Percentiles rank a stretch among this genome's conserved stretches.
Conservation (phyloP, 2,888 invertebrate species). For the Drosophila formosana region DNA sequence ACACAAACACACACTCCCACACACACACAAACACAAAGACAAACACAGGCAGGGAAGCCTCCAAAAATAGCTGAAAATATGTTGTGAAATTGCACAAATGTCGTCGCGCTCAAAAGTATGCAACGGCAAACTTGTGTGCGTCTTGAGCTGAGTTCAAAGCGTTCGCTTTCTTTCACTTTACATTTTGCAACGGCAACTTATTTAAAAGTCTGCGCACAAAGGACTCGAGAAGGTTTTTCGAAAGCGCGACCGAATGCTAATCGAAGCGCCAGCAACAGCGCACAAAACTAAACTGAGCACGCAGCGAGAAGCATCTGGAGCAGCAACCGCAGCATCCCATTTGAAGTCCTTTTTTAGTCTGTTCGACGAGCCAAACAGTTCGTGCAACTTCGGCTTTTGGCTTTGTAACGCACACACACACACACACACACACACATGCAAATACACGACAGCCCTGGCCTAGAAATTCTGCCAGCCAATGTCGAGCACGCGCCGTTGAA, state of each 20-base stretch:
- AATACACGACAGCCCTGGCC: slow-evolving; percentile 68
- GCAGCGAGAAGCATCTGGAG: slow-evolving; percentile 45
- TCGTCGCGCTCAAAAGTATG: slow-evolving; percentile 54
- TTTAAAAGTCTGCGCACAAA: slow-evolving; percentile 47
- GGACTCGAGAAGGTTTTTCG: slow-evolving; percentile 7
- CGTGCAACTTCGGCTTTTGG: slow-evolving; percentile 49
- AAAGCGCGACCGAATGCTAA: slow-evolving; percentile 40
- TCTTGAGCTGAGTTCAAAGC: slow-evolving; percentile 28
- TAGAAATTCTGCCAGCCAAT: slow-evolving; percentile 64
- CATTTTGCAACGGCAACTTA: slow-evolving; percentile 27
- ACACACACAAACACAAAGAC: slow-evolving; percentile 9
- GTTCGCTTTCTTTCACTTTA: slow-evolving; percentile 40
- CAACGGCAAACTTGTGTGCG: slow-evolving; percentile 22
- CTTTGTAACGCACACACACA: slow-evolving; percentile 13
- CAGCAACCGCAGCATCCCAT: slow-evolving; percentile 47
- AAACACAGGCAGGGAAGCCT: slow-evolving; percentile 21
- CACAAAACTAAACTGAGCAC: slow-evolving; percentile 75
- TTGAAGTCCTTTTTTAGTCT: slow-evolving; percentile 48
- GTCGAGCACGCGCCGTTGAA: slow-evolving; percentile 59
- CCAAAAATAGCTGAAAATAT: slow-evolving; percentile 53
- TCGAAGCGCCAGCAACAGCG: slow-evolving; percentile 59
- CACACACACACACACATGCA: background rate
- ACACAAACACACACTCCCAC: slow-evolving; percentile 12
- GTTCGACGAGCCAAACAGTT: slow-evolving; percentile 40
- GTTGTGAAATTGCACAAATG: slow-evolving; percentile 36